phyloP scores from a whole-genome alignment of 2,797 vertebrate species.

The Benthosema pterotum region DNA sequence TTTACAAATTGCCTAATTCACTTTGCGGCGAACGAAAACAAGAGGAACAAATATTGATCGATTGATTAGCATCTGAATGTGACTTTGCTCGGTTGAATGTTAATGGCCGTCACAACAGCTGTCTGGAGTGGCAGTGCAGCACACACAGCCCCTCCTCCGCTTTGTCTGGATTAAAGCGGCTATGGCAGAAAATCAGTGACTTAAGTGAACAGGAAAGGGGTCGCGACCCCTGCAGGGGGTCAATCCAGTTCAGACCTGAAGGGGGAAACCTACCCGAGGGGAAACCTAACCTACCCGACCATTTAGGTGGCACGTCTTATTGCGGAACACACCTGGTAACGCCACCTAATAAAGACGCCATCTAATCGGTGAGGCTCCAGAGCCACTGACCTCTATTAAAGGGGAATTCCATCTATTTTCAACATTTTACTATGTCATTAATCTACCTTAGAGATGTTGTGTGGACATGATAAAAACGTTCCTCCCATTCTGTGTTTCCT shows the following conservation, averaged over 20 bases:
- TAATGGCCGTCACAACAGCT: constrained; percentile 67
- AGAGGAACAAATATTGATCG: constrained; percentile 74
- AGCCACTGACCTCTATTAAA: constrained; percentile 8
- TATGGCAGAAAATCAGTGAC: constrained; percentile 65
- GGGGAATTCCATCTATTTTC: no score
- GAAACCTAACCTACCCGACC: neutral
- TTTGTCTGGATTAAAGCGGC: constrained; percentile 58
- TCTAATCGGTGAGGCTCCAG: neutral
- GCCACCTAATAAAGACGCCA: constrained; percentile 21
- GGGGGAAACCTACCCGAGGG: constrained; percentile 8
- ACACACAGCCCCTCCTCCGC: constrained; percentile 20
- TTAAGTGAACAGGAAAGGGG: constrained; percentile 57
- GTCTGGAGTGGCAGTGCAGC: constrained; percentile 36
- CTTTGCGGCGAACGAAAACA: constrained; percentile 64
- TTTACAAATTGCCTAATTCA: constrained; percentile 55
- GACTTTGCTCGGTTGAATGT: constrained; percentile 72
- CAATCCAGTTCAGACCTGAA: constrained; percentile 33
- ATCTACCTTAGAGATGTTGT: no score
- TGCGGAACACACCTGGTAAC: neutral
- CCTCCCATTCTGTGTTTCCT: no score
- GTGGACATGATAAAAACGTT: no score
- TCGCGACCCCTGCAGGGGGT: constrained; percentile 49
- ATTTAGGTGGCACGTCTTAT: neutral
- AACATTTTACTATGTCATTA: no score
- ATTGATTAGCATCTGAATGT: constrained; percentile 75